phyloP scores from a whole-genome alignment of 2,888 invertebrate genomes.

The Hoplodrina ambigua region DNA sequence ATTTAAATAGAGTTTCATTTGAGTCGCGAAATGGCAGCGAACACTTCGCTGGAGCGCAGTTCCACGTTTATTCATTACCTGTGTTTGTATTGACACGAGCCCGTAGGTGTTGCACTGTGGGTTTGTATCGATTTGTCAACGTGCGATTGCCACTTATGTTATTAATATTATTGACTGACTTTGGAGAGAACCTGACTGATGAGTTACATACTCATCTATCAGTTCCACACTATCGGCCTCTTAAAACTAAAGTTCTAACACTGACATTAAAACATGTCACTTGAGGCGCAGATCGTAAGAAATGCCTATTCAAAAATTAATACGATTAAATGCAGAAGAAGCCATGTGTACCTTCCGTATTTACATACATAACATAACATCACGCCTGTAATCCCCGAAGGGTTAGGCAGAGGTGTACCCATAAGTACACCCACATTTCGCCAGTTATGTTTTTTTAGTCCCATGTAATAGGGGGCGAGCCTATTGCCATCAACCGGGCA shows the following conservation, averaged over 20 bases:
- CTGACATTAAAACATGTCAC: not conserved
- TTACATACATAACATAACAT: too few species aligned
- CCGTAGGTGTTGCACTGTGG: not conserved
- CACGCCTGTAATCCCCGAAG: too few species aligned
- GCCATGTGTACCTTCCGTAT: not conserved
- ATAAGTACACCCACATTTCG: too few species aligned
- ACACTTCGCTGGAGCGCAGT: conserved; percentile 1
- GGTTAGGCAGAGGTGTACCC: too few species aligned
- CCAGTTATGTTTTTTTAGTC: too few species aligned
- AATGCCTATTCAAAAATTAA: not conserved
- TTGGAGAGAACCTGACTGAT: too few species aligned
- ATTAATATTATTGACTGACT: too few species aligned
- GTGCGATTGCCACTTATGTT: not conserved
- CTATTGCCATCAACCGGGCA: too few species aligned
- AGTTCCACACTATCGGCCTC: too few species aligned
- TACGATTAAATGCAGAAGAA: not conserved
- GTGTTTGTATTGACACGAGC: conserved; percentile 17
- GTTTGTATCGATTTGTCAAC: not conserved
- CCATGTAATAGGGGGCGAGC: too few species aligned
- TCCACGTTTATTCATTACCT: conserved; percentile 34
- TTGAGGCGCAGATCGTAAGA: not conserved
- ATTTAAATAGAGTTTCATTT: conserved; percentile 57
- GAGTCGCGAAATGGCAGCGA: conserved; percentile 41
- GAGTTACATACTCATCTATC: too few species aligned
- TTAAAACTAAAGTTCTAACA: too few species aligned